Evolutionary conservation across 2,888 invertebrate species (phyloP).

Genomic region (Clistopyga incitator): DNA sequence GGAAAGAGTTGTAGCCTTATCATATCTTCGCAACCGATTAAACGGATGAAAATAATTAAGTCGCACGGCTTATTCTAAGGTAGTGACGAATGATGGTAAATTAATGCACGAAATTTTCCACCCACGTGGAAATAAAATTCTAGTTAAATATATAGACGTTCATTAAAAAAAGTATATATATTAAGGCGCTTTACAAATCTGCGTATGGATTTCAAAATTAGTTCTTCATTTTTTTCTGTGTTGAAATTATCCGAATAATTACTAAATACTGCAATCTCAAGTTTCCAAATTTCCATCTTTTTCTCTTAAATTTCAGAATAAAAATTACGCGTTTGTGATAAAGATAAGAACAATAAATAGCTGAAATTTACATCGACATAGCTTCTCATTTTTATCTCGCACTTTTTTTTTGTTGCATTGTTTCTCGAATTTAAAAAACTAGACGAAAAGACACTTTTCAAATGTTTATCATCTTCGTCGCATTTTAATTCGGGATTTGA

Average conservation of each 20-base stretch:
- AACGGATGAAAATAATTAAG: slow-evolving; percentile 23
- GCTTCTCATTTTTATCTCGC: background rate
- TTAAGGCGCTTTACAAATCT: background rate
- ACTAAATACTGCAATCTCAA: background rate
- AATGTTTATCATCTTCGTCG: background rate
- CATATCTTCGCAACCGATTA: background rate
- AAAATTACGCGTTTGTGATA: background rate
- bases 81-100: background rate
- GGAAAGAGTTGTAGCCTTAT: slow-evolving; percentile 19
- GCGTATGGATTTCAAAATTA: background rate
- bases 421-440: background rate
- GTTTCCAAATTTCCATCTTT: background rate
- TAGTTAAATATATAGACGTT: background rate
- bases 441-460: slow-evolving; percentile 5
- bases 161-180: background rate
- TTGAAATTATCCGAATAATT: background rate
- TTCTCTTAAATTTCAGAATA: background rate
- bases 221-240: background rate
- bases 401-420: background rate
- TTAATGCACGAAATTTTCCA: background rate
- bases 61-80: background rate
- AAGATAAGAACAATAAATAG: background rate
- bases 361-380: background rate
- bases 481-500: background rate
- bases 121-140: background rate